Conservation (phyloP, 1,140 invertebrate species). For the Drosophila melanogaster region DNA sequence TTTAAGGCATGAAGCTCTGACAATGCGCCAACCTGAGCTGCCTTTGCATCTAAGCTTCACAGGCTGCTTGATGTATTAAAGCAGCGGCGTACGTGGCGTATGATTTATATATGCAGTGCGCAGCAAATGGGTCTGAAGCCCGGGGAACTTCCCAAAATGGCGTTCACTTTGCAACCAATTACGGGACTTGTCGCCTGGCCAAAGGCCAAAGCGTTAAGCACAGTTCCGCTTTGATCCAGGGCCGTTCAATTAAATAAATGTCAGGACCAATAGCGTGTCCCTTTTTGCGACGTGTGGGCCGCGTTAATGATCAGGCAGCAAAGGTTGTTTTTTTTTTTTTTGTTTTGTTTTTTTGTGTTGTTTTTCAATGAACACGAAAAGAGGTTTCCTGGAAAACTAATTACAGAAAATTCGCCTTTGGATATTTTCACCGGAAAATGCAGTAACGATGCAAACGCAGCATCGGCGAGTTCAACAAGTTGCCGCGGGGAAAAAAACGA, state of each 20-base stretch:
- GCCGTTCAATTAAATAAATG: conserved; percentile 54
- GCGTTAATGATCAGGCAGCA: background rate
- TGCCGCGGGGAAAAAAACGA: conserved; percentile 1
- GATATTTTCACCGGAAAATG: conserved; percentile 9
- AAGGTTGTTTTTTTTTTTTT: background rate
- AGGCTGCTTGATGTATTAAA: conserved; percentile 31
- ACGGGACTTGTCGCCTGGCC: background rate
- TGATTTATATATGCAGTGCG: conserved; percentile 27
- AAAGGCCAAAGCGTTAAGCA: conserved; percentile 1
- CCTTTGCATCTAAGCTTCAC: background rate
- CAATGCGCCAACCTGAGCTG: conserved; percentile 11
- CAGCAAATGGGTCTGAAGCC: background rate
- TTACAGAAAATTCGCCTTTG: conserved; percentile 16
- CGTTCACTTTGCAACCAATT: conserved; percentile 7
- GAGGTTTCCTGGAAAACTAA: conserved; percentile 23
- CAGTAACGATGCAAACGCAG: conserved; percentile 2
- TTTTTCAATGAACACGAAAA: background rate
- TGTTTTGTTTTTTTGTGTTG: background rate
- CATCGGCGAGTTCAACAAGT: conserved; percentile 24
- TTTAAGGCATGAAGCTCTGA: background rate
- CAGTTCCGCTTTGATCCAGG: conserved; percentile 9
- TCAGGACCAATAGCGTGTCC: conserved; percentile 31
- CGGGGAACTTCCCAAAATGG: background rate
- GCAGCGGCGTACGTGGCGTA: conserved; percentile 26
- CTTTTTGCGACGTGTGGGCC: conserved; percentile 15